Evolutionary conservation across 2,113 vertebrate genomes (phyloP), one percentile per base, ranked within the genome.

Genomic region (Strigops habroptila): DNA sequence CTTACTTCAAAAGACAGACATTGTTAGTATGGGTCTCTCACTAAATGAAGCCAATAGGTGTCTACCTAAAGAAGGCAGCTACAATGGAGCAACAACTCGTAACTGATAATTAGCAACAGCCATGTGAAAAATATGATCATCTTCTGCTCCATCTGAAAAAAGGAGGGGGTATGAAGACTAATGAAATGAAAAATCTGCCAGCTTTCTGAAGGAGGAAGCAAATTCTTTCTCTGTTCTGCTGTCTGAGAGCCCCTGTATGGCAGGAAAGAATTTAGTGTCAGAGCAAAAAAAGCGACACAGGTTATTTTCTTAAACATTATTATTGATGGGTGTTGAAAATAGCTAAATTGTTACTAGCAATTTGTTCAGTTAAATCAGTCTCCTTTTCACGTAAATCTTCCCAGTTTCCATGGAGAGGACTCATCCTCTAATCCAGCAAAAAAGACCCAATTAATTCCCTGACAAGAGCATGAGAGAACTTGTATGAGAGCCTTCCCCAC

Each of bases 371-470:
- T 68, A 62, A 75, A 51, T 88, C 53, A 88, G 35, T 80, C 12
- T 93, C n/a, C 31, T 91, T 82, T 88, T 73, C 37, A 77, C 74
- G 79, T 81, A 77, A 81, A 57, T 70, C 51, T 86, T 88, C 28
- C 41, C 43, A 6, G 90, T 93, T 96, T 94, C 87, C 85, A 94
- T 90, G 94, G 91, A 88, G 63, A 95, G 46, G n/a, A 90, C 19
- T 90, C 75, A 67, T 82, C 64, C 68, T 51, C 41, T 96, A 91
- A 92, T 69, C 70, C 91, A 73, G 35, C 23, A 69, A 74, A 90
- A 91, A 88, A 83, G 48, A 70, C 59, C 30, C 37, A 88, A 70
- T 81, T 86, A 97, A 93, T 91, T 96, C 43, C 64, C 0, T 63
- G n/a, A 83, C 90, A 70, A 90, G 46, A 73, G 27, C 43, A 62